These are phyloP conservation scores for Lasioglossum lativentre DNA, from an alignment of 2,888 invertebrate genomes.

Conservation along the genomic window DNA sequence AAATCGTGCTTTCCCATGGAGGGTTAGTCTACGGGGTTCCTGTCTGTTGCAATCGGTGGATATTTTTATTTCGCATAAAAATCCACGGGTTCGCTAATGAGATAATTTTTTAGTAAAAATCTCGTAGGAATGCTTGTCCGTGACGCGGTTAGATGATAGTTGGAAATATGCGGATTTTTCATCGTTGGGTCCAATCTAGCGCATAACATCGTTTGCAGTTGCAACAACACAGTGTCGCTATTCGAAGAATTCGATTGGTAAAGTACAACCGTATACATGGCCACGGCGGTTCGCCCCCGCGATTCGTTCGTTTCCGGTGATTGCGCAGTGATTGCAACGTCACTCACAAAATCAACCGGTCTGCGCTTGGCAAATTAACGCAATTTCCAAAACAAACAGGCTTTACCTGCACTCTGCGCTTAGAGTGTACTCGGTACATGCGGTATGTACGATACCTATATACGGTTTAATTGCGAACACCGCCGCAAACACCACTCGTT, in stretches of 20 bases:
- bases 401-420: constrained; percentile 71
- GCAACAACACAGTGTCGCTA: constrained; percentile 8
- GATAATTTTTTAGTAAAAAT: constrained; percentile 1
- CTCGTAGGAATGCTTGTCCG: background rate
- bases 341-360: constrained; percentile 82
- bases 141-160: background rate
- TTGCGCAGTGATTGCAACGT: constrained; percentile 82
- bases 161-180: constrained; percentile 1
- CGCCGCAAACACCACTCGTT: constrained; percentile 76
- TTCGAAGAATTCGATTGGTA: constrained; percentile 59
- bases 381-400: constrained; percentile 82
- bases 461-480: constrained; percentile 75
- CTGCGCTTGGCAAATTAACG: constrained; percentile 82
- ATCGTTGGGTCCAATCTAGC: background rate
- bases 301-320: constrained; percentile 78
- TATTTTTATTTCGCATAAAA: background rate
- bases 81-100: background rate
- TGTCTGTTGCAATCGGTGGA: background rate
- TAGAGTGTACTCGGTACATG: constrained; percentile 53
- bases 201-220: constrained; percentile 4
- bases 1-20: too few relatives aligned
- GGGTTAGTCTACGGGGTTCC: background rate
- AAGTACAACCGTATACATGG: constrained; percentile 36
- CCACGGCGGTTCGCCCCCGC: constrained; percentile 64
- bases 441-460: constrained; percentile 52